These are phyloP conservation scores for Lepidostoma basale DNA, from an alignment of 1,140 invertebrate species.

Conservation along the genomic window DNA sequence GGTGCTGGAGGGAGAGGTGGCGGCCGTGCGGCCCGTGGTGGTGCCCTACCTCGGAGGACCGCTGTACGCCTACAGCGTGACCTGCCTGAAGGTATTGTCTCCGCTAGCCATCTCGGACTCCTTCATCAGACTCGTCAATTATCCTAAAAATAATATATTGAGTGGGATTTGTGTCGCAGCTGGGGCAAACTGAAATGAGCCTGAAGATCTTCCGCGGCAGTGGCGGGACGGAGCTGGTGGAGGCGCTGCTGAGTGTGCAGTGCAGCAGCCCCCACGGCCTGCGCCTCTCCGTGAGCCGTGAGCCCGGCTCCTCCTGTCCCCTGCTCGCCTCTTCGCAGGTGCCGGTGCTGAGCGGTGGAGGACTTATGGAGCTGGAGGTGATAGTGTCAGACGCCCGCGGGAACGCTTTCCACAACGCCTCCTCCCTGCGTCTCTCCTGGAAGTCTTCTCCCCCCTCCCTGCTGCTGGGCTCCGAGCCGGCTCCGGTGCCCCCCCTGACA, in stretches of 20 bases:
- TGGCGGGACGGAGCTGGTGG: neutral
- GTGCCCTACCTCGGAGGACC: neutral
- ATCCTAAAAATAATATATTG: no score
- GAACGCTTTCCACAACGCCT: constrained; percentile 34
- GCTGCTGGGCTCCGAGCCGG: constrained; percentile 10
- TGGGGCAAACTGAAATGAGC: constrained; percentile 32
- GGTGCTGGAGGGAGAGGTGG: constrained; percentile 14
- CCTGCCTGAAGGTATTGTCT: constrained; percentile 37
- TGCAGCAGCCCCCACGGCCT: constrained; percentile 32
- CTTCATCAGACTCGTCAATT: no score
- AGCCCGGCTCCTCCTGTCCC: constrained; percentile 19
- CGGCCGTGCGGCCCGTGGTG: neutral
- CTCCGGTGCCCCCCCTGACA: constrained; percentile 3
- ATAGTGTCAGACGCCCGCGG: constrained; percentile 23
- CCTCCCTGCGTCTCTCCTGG: constrained; percentile 29
- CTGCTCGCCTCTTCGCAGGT: constrained; percentile 27
- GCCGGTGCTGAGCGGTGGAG: constrained; percentile 23
- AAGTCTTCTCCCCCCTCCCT: neutral
- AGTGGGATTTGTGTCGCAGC: constrained; percentile 24
- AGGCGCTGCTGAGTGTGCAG: constrained; percentile 4
- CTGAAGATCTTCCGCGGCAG: constrained; percentile 29
- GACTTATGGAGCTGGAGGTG: constrained; percentile 28
- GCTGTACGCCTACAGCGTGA: constrained; percentile 38
- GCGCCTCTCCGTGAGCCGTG: neutral
- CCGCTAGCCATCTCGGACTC: no score